Percentiles rank a stretch among this genome's conserved stretches.
These are phyloP conservation scores for Sphenopsis melanotis DNA, from an alignment of 2,797 vertebrate species.

Conservation along the genomic window DNA sequence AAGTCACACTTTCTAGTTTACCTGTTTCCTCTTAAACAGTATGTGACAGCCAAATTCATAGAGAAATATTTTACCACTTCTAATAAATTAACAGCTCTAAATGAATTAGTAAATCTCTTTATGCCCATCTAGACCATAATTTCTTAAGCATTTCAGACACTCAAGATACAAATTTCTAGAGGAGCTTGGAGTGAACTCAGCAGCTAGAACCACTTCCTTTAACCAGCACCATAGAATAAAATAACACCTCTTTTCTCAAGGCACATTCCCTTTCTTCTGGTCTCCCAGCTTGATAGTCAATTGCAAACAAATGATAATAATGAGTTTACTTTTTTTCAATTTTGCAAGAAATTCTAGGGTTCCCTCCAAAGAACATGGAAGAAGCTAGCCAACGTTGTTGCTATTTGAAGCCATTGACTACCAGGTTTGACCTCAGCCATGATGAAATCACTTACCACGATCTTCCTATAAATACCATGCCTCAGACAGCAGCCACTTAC, in stretches of 20 bases:
- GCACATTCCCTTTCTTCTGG: background rate
- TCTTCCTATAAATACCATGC: background rate
- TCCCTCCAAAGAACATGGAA: background rate
- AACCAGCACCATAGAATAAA: background rate
- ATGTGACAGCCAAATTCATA: fast-evolving
- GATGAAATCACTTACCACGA: background rate
- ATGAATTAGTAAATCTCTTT: background rate
- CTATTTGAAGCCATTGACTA: background rate
- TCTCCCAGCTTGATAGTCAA: background rate
- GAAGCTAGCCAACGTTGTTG: fast-evolving
- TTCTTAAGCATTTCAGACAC: background rate
- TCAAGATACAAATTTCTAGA: background rate
- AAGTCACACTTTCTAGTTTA: background rate
- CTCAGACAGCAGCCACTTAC: background rate
- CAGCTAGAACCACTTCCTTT: background rate
- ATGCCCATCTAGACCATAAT: background rate
- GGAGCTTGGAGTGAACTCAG: background rate
- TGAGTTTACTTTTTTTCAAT: background rate
- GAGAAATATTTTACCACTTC: background rate
- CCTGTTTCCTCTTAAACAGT: background rate
- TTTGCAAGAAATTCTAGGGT: background rate
- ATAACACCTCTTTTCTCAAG: background rate
- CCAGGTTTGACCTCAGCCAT: background rate
- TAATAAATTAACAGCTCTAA: background rate
- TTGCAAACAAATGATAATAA: background rate